Evolutionary conservation across 2,888 invertebrate genomes (phyloP).

Genomic region (Raillietiella orientalis): DNA sequence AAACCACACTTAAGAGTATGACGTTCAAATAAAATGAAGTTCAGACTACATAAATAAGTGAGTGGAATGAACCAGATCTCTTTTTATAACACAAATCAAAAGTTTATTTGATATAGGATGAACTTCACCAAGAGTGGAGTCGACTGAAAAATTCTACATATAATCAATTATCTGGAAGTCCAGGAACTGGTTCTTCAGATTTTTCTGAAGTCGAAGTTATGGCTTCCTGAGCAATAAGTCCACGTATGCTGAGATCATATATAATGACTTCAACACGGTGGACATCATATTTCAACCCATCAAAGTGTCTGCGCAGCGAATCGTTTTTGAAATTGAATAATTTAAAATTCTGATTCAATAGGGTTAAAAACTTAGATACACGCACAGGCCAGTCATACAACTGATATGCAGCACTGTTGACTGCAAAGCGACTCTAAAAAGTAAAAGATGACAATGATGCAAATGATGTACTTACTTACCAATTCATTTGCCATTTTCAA

Average conservation of each 20-base stretch:
- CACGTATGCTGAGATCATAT: constrained; percentile 52
- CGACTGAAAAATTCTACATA: no score
- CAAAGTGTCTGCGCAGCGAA: constrained; percentile 26
- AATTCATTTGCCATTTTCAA: constrained; percentile 50
- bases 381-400: constrained; percentile 45
- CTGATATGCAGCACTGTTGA: constrained; percentile 22
- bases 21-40: no score
- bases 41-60: no score
- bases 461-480: constrained; percentile 17
- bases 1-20: no score
- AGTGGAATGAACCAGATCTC: no score
- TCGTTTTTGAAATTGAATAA: constrained; percentile 71
- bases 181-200: no score
- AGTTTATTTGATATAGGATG: no score
- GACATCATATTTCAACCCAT: constrained; percentile 33
- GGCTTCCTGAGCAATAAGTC: constrained; percentile 18
- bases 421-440: constrained; percentile 12
- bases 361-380: constrained; percentile 52
- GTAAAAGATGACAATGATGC: constrained; percentile 9
- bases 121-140: no score
- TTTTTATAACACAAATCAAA: no score
- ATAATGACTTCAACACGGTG: constrained; percentile 80
- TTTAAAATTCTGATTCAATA: constrained; percentile 61
- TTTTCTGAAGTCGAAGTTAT: no score
- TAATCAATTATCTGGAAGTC: no score